These are phyloP conservation scores for Fistularia tabacaria DNA, from an alignment of 2,797 vertebrate genomes.

Conservation along the genomic window DNA sequence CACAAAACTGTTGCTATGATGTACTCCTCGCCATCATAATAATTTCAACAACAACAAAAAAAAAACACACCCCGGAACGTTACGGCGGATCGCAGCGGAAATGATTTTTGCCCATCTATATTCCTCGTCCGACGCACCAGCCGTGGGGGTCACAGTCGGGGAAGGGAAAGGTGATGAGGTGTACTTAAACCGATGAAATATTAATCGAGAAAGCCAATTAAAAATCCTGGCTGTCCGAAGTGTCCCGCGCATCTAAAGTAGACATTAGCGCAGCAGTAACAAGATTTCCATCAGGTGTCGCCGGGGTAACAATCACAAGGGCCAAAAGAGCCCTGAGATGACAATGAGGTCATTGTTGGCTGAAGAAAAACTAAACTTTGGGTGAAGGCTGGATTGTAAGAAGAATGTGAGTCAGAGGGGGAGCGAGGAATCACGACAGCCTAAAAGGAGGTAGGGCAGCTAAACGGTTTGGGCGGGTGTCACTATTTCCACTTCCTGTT, in stretches of 20 bases:
- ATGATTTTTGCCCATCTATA: constrained; percentile 10
- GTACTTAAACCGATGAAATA: constrained; percentile 72
- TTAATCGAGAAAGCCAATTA: constrained; percentile 71
- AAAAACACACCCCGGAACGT: too few species aligned
- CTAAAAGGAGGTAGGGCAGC: neutral
- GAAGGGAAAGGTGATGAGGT: constrained; percentile 56
- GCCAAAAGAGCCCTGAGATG: constrained; percentile 7
- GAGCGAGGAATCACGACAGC: too few species aligned
- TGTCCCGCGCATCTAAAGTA: constrained; percentile 59
- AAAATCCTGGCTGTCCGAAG: constrained; percentile 44
- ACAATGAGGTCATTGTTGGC: neutral
- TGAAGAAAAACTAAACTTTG: neutral
- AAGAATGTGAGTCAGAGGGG: constrained; percentile 6
- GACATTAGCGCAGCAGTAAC: constrained; percentile 59
- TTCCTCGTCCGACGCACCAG: constrained; percentile 19
- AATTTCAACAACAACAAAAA: too few species aligned
- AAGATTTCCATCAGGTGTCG: constrained; percentile 51
- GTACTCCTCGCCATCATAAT: too few species aligned
- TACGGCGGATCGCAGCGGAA: neutral
- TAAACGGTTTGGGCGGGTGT: too few species aligned
- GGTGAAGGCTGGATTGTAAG: constrained; percentile 1
- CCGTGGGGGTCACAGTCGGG: constrained; percentile 34
- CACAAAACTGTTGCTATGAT: too few species aligned
- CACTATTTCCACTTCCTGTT: too few species aligned
- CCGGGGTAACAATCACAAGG: constrained; percentile 25